Evolutionary conservation across 2,888 invertebrate genomes (phyloP).

Genomic region (Eupithecia insigniata): DNA sequence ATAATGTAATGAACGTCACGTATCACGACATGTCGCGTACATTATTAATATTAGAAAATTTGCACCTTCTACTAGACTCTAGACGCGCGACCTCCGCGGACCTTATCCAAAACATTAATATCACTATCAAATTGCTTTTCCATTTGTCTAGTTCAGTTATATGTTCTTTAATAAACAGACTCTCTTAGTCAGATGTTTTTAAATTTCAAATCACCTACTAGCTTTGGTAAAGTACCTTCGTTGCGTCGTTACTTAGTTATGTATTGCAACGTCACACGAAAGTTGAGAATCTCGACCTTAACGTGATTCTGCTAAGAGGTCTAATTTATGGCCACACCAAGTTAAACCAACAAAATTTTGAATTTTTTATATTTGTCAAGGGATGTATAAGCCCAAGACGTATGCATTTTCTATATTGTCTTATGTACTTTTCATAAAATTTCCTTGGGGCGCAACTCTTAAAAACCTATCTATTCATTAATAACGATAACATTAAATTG

Average conservation of each 20-base stretch:
- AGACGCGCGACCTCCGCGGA: slow-evolving; percentile 9
- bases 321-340: slow-evolving; percentile 56
- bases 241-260: background rate
- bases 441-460: slow-evolving; percentile 76
- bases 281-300: background rate
- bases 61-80: slow-evolving; percentile 1
- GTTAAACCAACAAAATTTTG: slow-evolving; percentile 32
- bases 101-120: slow-evolving; percentile 47
- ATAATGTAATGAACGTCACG: slow-evolving; percentile 3
- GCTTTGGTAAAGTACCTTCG: background rate
- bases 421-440: slow-evolving; percentile 67
- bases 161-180: background rate
- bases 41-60: background rate
- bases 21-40: background rate
- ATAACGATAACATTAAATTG: slow-evolving; percentile 73
- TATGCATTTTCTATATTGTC: slow-evolving; percentile 70
- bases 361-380: slow-evolving; percentile 56
- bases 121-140: slow-evolving; percentile 55
- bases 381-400: slow-evolving; percentile 76
- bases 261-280: background rate
- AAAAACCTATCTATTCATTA: slow-evolving; percentile 69
- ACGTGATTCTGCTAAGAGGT: slow-evolving; percentile 33
- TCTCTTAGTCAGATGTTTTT: background rate
- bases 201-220: background rate
- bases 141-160: slow-evolving; percentile 45